Percentiles rank a stretch among this genome's conserved stretches.
Conservation (phyloP, 2,888 invertebrate genomes). For the Scaptodrosophila latifasciaeformis region DNA sequence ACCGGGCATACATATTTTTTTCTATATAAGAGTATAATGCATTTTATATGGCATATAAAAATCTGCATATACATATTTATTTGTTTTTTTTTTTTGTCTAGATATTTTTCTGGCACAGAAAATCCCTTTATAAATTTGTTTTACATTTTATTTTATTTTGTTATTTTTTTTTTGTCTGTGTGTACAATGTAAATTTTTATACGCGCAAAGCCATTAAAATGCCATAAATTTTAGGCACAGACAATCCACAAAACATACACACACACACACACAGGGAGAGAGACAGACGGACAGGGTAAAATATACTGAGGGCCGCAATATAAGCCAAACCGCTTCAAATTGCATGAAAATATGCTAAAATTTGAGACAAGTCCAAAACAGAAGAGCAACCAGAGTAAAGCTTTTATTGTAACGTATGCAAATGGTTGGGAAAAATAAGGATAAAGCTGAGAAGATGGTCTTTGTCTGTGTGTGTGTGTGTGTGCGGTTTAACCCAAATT, state of each 20-base stretch:
- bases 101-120: no score
- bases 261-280: not conserved
- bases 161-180: not conserved
- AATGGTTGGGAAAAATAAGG: not conserved
- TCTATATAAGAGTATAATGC: no score
- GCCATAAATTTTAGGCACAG: conserved; percentile 52
- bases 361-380: conserved; percentile 17
- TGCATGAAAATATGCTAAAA: conserved; percentile 58
- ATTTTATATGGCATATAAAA: no score
- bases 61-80: no score
- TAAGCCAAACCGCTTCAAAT: conserved; percentile 59
- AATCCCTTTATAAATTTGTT: conserved; percentile 16
- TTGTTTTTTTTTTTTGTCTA: no score
- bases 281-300: conserved; percentile 8
- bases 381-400: conserved; percentile 17
- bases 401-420: conserved; percentile 35
- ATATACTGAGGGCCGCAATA: conserved; percentile 7
- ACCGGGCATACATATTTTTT: no score
- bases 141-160: conserved; percentile 21
- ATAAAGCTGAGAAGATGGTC: conserved; percentile 1
- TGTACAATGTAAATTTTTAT: not conserved
- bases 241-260: conserved; percentile 39
- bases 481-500: conserved; percentile 60
- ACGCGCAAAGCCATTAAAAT: conserved; percentile 51
- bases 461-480: conserved; percentile 13